Conservation (phyloP, 2,113 vertebrate species). For the Ellobius talpinus region DNA sequence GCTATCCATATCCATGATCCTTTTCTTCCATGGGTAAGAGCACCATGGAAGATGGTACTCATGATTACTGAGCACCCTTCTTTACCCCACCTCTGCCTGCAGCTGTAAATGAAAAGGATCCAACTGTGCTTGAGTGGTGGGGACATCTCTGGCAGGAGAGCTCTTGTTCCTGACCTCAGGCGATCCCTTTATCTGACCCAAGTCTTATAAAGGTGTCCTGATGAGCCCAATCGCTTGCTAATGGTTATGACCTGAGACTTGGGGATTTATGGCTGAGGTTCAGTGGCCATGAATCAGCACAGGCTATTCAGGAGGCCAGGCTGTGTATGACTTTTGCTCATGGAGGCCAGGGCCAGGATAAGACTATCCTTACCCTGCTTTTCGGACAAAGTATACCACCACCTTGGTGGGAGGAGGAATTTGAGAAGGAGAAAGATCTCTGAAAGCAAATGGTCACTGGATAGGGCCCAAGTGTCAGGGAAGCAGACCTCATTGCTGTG, state of each 20-base stretch:
- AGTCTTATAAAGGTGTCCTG: slow-evolving; percentile 79
- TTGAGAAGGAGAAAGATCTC: background rate
- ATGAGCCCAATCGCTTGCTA: slow-evolving; percentile 78
- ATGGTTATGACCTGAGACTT: slow-evolving; percentile 83
- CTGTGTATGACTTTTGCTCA: slow-evolving; percentile 7
- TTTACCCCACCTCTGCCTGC: background rate
- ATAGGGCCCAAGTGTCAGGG: background rate
- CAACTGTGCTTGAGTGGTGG: background rate
- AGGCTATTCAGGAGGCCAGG: background rate
- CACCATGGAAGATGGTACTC: too few relatives aligned
- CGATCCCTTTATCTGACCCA: slow-evolving; percentile 81
- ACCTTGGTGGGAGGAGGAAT: too few relatives aligned
- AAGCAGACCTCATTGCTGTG: background rate
- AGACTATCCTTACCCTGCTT: background rate
- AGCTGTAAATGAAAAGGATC: background rate
- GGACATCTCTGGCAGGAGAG: slow-evolving; percentile 58
- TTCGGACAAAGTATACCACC: background rate
- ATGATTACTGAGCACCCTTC: background rate
- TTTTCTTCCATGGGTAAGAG: background rate
- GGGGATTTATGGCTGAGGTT: slow-evolving; percentile 80
- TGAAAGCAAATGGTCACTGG: background rate
- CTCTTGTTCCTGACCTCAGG: slow-evolving; percentile 73
- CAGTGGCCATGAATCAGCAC: slow-evolving; percentile 39
- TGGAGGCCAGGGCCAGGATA: background rate
- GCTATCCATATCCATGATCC: background rate